phyloP scores from a whole-genome alignment of 2,888 invertebrate genomes.

The Harpagoxenus sublaevis region DNA sequence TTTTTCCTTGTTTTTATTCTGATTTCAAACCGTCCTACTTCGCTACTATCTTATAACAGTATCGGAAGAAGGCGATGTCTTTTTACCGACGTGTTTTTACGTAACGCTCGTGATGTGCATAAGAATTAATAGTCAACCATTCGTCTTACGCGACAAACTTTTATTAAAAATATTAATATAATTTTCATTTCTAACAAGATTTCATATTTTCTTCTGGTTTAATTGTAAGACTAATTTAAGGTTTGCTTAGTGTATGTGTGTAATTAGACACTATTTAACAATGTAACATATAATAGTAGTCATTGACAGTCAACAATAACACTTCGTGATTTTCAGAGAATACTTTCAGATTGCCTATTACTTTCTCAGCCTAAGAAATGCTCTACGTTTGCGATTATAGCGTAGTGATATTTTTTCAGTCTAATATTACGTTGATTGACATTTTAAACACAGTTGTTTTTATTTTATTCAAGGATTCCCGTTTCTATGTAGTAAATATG shows the following conservation, averaged over 20 bases:
- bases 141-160: neutral
- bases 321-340: neutral
- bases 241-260: neutral
- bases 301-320: conserved; percentile 30
- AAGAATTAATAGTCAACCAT: neutral
- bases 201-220: neutral
- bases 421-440: conserved; percentile 30
- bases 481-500: neutral
- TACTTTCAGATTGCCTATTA: conserved; percentile 18
- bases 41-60: neutral
- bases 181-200: neutral
- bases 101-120: neutral
- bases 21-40: neutral
- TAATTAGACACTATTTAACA: conserved; percentile 41
- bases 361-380: conserved; percentile 7
- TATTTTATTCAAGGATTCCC: neutral
- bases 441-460: neutral
- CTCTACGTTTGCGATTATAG: conserved; percentile 1
- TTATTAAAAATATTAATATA: conserved; percentile 37
- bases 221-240: conserved; percentile 22
- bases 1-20: neutral
- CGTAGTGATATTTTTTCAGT: conserved; percentile 20
- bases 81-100: neutral
- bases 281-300: conserved; percentile 17
- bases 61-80: neutral